Percentiles rank a stretch among this genome's conserved stretches.
These are phyloP conservation scores for Alca torda DNA, from an alignment of 2,797 vertebrate genomes.

Conservation along the genomic window DNA sequence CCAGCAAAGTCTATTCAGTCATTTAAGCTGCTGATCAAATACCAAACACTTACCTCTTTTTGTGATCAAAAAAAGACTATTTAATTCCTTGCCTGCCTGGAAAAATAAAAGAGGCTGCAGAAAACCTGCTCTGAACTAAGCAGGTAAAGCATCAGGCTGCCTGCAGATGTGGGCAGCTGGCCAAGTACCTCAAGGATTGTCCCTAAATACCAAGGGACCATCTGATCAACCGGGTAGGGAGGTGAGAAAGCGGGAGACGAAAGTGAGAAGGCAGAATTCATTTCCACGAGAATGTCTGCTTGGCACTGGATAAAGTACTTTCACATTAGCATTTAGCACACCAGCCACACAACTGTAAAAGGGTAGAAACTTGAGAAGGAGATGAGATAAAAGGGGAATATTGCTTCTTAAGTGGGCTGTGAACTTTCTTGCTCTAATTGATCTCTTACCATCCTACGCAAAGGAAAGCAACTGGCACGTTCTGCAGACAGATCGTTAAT, in stretches of 20 bases:
- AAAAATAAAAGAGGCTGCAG: neutral
- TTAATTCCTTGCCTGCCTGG: neutral
- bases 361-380: conserved; percentile 52
- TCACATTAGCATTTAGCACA: conserved; percentile 59
- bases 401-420: conserved; percentile 65
- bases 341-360: conserved; percentile 50
- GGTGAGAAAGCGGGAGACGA: conserved; percentile 7
- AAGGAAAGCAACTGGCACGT: conserved; percentile 45
- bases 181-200: neutral
- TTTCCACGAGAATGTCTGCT: conserved; percentile 52
- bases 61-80: neutral
- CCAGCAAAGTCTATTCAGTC: neutral
- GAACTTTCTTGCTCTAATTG: conserved; percentile 67
- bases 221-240: neutral
- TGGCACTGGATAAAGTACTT: conserved; percentile 45
- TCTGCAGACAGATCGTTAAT: conserved; percentile 27
- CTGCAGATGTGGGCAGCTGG: neutral
- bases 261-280: conserved; percentile 35
- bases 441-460: conserved; percentile 60
- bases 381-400: conserved; percentile 65
- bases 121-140: neutral
- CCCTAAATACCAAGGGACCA: conserved; percentile 12
- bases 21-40: conserved; percentile 15
- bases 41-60: neutral
- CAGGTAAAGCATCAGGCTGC: neutral